phyloP scores from a whole-genome alignment of 2,888 invertebrate genomes.

The Zonitis immaculata region DNA sequence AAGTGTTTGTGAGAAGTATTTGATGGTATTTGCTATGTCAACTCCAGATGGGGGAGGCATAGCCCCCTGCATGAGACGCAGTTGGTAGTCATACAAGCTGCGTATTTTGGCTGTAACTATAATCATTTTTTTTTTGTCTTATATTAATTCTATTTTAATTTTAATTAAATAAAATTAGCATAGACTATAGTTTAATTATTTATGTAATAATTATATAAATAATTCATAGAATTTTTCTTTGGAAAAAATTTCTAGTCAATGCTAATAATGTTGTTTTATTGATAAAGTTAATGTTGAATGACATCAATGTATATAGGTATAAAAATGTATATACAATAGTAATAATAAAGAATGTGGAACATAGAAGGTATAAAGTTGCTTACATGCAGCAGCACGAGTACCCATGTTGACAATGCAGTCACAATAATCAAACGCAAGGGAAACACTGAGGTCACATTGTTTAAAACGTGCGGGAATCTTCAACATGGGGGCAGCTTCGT shows the following conservation, averaged over 20 bases:
- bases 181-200: no score
- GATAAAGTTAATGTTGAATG: constrained; percentile 1
- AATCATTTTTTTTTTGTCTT: no score
- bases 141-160: no score
- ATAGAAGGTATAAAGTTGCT: constrained; percentile 51
- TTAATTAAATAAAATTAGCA: no score
- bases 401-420: constrained; percentile 71
- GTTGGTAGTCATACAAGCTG: constrained; percentile 93
- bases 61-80: constrained; percentile 83
- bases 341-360: constrained; percentile 29
- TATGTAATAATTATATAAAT: no score
- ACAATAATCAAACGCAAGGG: constrained; percentile 53
- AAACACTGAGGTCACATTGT: constrained; percentile 52
- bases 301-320: constrained; percentile 14
- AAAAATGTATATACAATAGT: constrained; percentile 14
- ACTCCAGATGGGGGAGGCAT: constrained; percentile 90
- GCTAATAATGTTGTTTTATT: constrained; percentile 5
- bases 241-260: background rate
- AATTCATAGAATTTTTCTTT: no score
- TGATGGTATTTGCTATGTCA: constrained; percentile 96
- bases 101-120: constrained; percentile 98
- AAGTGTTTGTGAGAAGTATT: constrained; percentile 96
- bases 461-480: constrained; percentile 52
- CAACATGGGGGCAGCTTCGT: constrained; percentile 51
- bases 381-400: constrained; percentile 90